phyloP scores from a whole-genome alignment of 2,113 vertebrate genomes.

The Manacus vitellinus region DNA sequence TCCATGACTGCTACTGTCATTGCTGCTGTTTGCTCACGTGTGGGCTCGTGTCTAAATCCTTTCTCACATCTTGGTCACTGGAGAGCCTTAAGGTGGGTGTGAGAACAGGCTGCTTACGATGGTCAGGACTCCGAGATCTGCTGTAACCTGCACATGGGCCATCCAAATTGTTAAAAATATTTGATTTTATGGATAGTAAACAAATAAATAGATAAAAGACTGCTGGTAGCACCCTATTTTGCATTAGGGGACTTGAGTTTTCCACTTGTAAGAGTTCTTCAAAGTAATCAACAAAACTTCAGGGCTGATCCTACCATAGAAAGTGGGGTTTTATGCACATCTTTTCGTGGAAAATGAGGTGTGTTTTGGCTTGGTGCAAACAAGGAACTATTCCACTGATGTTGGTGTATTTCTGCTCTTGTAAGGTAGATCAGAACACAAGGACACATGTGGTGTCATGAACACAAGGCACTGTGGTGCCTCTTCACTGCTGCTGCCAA shows the following conservation, averaged over 20 bases:
- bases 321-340: neutral
- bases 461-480: neutral
- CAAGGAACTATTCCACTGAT: neutral
- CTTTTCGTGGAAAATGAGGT: neutral
- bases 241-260: neutral
- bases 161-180: neutral
- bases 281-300: neutral
- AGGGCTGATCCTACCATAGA: neutral
- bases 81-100: neutral
- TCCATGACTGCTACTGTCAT: neutral
- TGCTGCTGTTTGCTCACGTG: neutral
- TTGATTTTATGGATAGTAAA: neutral
- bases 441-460: neutral
- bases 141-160: neutral
- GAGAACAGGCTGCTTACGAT: neutral
- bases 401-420: neutral
- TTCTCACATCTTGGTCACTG: neutral
- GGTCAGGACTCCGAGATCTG: neutral
- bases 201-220: neutral
- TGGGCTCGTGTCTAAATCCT: neutral
- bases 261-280: neutral
- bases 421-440: neutral
- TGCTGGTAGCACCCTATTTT: neutral
- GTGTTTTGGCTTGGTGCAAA: neutral
- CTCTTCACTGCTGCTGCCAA: constrained; percentile 44